Evolutionary conservation across 2,888 invertebrate genomes (phyloP), one percentile per base, ranked within the genome.

Genomic region (Diadegma fenestrale): DNA sequence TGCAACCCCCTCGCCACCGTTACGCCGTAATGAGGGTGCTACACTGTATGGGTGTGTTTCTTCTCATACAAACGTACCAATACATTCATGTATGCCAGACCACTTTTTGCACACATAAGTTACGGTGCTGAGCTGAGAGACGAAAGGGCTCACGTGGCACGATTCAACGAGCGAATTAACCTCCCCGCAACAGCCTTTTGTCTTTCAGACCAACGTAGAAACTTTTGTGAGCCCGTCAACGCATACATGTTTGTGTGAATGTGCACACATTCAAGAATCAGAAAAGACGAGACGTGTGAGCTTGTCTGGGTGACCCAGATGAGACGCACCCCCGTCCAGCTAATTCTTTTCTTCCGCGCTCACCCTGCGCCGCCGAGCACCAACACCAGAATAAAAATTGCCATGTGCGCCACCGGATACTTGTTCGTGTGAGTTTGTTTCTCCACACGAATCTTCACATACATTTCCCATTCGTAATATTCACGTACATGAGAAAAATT

Each of bases 311-410:
- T 93, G 93, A 93, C 93, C 93, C 90, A 93, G 93, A 93, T 93
- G 93, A 93, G 92, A 93, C 92, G 92, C 92, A 92, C 92, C 92
- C 89, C 89, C 91, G 93, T 93, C 93, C 91, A 93, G 92, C 93
- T 93, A 93, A 93, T 93, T 93, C 93, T 93, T 93, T 93, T 93
- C 93, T 92, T 93, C 92, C 79, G 71, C 82, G 69, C 82, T n/a
- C n/a, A 76, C 78, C 78, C 85, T 63, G n/a, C 64, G 2, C 73
- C 72, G n/a, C n/a, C n/a, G n/a, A n/a, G n/a, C 22, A 91, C 92
- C 92, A 92, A 91, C 93, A 91, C 92, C 91, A 91, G 91, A 92
- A 91, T 93, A 92, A 93, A 93, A 92, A 93, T 92, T 91, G 92
- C 90, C 91, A 90, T 91, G 92, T 93, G 92, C 88, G 86, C 87